These are phyloP conservation scores for Micrastur ruficollis DNA, from an alignment of 2,797 vertebrate genomes.

Conservation along the genomic window DNA sequence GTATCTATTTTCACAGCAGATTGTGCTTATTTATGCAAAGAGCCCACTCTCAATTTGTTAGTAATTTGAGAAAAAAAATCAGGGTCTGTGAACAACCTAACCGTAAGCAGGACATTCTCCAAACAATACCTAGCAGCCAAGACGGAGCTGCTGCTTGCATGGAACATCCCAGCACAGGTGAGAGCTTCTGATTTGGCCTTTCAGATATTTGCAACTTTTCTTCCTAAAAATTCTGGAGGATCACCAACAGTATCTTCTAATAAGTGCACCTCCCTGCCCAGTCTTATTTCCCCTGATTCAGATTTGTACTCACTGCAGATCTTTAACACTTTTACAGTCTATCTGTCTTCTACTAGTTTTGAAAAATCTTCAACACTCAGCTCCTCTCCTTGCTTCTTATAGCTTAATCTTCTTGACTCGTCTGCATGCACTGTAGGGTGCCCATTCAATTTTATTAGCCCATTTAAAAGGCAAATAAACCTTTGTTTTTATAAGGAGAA, in stretches of 20 bases:
- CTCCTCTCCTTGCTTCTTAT: not conserved
- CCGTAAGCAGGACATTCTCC: not conserved
- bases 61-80: not conserved
- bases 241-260: not conserved
- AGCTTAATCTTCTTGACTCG: slow-evolving; percentile 21
- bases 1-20: not conserved
- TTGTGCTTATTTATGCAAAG: not conserved
- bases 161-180: not conserved
- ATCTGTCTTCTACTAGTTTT: not conserved
- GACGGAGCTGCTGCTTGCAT: fast-evolving
- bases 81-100: not conserved
- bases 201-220: not conserved
- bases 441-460: slow-evolving; percentile 54
- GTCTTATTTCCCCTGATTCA: not conserved
- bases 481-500: slow-evolving; percentile 60
- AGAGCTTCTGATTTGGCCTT: not conserved
- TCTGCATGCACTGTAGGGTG: slow-evolving; percentile 21
- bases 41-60: not conserved
- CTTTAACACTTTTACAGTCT: not conserved
- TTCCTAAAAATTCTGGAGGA: not conserved
- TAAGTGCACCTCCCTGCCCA: not conserved
- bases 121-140: not conserved
- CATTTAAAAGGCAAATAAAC: slow-evolving; percentile 69
- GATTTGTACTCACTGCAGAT: not conserved
- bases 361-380: slow-evolving; percentile 12